Percentiles rank a stretch among this genome's conserved stretches.
Conservation (phyloP, 2,113 vertebrate species). For the Taxidea taxus region DNA sequence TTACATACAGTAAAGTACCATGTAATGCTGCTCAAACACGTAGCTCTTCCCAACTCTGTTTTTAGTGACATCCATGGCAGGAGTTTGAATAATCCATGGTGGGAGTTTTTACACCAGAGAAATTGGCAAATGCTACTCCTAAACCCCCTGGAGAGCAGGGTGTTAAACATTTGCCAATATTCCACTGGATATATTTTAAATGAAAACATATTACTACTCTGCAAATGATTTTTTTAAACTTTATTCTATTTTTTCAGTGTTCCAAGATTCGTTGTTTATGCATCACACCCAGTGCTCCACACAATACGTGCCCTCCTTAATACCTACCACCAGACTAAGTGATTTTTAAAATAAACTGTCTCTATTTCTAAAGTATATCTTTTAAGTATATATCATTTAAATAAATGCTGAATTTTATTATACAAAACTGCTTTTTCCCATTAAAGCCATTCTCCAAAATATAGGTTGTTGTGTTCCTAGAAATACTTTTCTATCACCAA, state of each 20-base stretch:
- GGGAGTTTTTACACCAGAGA: neutral
- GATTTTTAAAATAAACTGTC: neutral
- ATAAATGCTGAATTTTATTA: neutral
- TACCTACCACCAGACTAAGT: neutral
- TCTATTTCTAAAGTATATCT: neutral
- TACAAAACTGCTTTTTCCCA: neutral
- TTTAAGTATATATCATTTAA: neutral
- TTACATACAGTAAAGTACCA: neutral
- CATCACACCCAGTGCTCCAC: no score
- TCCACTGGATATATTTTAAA: neutral
- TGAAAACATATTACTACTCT: neutral
- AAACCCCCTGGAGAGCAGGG: neutral
- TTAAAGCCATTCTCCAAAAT: neutral
- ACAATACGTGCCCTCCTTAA: no score
- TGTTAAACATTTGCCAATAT: neutral
- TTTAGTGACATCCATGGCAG: neutral
- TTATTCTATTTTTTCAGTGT: no score
- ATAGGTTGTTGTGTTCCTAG: neutral
- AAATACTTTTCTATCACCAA: constrained; percentile 25
- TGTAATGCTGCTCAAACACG: neutral
- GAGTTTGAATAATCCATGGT: neutral
- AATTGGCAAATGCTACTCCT: neutral
- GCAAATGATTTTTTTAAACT: neutral
- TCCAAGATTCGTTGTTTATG: no score
- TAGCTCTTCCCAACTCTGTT: neutral